Conservation (phyloP, 2,113 vertebrate species). For the Chaetura pelagica region DNA sequence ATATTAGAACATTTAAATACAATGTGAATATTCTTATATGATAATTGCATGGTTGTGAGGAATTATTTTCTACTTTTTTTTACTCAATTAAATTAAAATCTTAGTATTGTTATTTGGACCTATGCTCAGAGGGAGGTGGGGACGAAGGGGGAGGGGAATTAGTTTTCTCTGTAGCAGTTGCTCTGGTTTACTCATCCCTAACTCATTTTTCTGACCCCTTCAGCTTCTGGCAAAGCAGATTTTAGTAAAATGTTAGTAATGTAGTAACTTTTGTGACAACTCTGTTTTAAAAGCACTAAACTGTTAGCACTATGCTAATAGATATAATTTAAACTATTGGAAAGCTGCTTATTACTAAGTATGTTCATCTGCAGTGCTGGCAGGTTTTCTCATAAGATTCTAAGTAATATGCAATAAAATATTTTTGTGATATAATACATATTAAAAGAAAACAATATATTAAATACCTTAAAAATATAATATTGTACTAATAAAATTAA, state of each 20-base stretch:
- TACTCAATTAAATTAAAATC: background rate
- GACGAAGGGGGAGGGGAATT: background rate
- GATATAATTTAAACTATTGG: background rate
- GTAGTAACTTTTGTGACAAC: background rate
- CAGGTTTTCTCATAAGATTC: background rate
- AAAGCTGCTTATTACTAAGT: background rate
- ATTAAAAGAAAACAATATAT: background rate
- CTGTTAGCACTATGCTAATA: background rate
- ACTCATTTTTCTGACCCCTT: background rate
- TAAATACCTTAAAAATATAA: background rate
- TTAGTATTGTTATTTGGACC: background rate
- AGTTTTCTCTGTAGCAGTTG: background rate
- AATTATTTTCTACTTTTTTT: background rate
- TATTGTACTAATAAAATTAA: background rate
- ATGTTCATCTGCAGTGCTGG: background rate
- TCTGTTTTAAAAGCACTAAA: background rate
- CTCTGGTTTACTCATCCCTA: background rate
- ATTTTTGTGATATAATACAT: background rate
- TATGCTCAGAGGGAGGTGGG: fast-evolving
- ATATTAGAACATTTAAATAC: background rate
- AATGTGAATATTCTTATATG: background rate
- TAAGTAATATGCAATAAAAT: background rate
- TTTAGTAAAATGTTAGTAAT: background rate
- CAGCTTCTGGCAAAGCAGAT: background rate
- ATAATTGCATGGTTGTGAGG: background rate